Evolutionary conservation across 2,113 vertebrate genomes (phyloP), one percentile per base, ranked within the genome.

Genomic region (Hippocampus abdominalis): DNA sequence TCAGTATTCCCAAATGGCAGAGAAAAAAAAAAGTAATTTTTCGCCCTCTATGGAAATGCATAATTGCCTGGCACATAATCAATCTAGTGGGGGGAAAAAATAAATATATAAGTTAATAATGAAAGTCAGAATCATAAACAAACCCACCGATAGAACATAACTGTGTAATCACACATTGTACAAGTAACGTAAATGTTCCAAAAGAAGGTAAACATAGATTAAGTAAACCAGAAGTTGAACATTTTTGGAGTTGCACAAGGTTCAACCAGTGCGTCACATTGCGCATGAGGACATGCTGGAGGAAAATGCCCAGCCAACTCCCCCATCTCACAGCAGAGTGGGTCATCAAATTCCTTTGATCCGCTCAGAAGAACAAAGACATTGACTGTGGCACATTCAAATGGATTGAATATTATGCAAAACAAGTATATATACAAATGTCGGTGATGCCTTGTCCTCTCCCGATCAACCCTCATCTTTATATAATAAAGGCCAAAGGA

Each of bases 141-240:
- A 69, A 73, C 2, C 40, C 54, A 69, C 42, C 61, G 62, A 74
- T 79, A 70, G 59, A 67, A 57, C 66, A 23, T 12, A n/a, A 57
- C 59, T 71, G 66, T 53, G 75, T 65, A 75, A 75, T 74, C 74
- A 79, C 81, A 72, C 70, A 53, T 76, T 56, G 78, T 73, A 66
- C 78, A 48, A 83, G 59, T 68, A 80, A 81, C 46, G 79, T 71
- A 85, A 86, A 87, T 76, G 75, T 84, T 81, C 59, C 32, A 21
- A 67, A 62, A 72, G 61, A 68, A 79, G 81, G 82, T 89, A 90
- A 92, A 92, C 87, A 90, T 0, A 51, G 48, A 68, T 66, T 68
- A 1, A 46, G 62, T 66, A 80, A 80, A 72, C 82, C 62, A 77
- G 82, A 80, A 59, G 60, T 36, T 78, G 72, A 75, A 81, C 71